Conservation (phyloP, 1,140 invertebrate species). For the Lasaia peninsularis region DNA sequence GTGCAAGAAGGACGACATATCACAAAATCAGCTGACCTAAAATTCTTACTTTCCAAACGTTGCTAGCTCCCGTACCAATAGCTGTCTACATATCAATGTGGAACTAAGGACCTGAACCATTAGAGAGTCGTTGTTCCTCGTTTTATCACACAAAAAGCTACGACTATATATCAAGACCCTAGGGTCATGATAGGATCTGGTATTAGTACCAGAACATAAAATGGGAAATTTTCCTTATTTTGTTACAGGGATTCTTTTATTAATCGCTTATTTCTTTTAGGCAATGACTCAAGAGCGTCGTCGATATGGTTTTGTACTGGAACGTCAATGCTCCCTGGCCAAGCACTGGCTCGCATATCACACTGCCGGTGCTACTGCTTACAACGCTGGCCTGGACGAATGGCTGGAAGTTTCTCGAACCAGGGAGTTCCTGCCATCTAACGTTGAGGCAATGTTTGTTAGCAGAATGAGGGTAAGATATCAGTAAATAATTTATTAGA, state of each 20-base stretch:
- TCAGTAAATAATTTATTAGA: background rate
- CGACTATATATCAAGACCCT: no score
- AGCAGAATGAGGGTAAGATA: slow-evolving; percentile 80
- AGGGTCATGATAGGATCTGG: no score
- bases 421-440: slow-evolving; percentile 88
- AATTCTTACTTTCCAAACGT: no score
- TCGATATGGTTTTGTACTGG: slow-evolving; percentile 94
- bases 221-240: background rate
- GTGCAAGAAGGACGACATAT: no score
- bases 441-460: slow-evolving; percentile 88
- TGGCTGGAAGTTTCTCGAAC: slow-evolving; percentile 93
- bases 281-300: slow-evolving; percentile 95
- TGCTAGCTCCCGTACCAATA: no score
- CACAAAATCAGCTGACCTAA: no score
- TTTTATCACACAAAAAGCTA: no score
- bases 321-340: slow-evolving; percentile 93
- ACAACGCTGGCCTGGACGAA: slow-evolving; percentile 89
- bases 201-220: no score
- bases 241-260: background rate
- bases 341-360: slow-evolving; percentile 95
- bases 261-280: slow-evolving; percentile 71
- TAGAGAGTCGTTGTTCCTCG: no score
- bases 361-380: slow-evolving; percentile 84
- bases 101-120: no score
- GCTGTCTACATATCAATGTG: no score